These are phyloP conservation scores for Formica selysi DNA, from an alignment of 1,140 invertebrate species.

Conservation along the genomic window DNA sequence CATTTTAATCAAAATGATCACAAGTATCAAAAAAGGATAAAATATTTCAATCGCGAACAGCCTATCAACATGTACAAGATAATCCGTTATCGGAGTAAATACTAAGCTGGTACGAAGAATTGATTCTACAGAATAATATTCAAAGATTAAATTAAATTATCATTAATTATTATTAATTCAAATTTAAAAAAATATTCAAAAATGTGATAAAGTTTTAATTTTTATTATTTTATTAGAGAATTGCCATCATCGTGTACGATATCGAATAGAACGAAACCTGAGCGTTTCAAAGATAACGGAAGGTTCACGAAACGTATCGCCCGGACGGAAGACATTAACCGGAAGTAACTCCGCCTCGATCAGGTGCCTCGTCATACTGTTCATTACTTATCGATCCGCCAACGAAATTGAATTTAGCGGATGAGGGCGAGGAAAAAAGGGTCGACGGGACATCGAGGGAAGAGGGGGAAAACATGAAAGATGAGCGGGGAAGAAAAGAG, in stretches of 20 bases:
- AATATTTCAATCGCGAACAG: not conserved
- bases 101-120: not conserved
- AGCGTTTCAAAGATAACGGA: slow-evolving; percentile 35
- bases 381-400: slow-evolving; percentile 66
- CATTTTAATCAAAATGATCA: slow-evolving; percentile 42
- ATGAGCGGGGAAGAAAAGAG: not conserved
- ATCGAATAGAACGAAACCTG: not conserved
- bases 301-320: not conserved
- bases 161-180: no score
- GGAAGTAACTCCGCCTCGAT: slow-evolving; percentile 41
- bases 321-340: slow-evolving; percentile 42
- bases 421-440: not conserved
- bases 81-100: not conserved
- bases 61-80: not conserved
- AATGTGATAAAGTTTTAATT: no score
- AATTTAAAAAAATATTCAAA: no score
- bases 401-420: slow-evolving; percentile 69
- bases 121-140: not conserved
- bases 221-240: no score
- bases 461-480: slow-evolving; percentile 1
- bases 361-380: slow-evolving; percentile 45
- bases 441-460: not conserved
- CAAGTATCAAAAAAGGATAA: not conserved
- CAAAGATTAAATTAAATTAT: no score
- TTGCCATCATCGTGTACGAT: no score